phyloP scores from a whole-genome alignment of 2,113 vertebrate species.

The Vidua chalybeata region DNA sequence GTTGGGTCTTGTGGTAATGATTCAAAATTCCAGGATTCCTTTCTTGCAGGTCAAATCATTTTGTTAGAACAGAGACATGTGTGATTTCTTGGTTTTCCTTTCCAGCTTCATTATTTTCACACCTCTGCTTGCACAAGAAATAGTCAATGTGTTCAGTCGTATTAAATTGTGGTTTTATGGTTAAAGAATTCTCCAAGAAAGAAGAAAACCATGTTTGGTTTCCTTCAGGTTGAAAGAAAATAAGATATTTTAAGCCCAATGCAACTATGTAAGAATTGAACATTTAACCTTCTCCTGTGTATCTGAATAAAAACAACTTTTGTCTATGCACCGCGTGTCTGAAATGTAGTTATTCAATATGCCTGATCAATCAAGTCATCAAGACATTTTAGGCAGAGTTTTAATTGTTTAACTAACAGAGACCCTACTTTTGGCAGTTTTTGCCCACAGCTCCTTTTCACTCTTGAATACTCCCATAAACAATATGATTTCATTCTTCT shows the following conservation, averaged over 20 bases:
- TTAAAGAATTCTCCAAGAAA: neutral
- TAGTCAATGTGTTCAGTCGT: neutral
- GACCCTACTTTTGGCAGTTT: neutral
- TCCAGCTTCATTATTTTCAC: neutral
- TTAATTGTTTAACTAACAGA: neutral
- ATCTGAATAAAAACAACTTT: neutral
- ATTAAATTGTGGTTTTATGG: neutral
- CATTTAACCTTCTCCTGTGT: neutral
- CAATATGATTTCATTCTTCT: neutral
- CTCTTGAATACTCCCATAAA: neutral
- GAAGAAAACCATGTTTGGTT: neutral
- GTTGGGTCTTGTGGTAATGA: neutral
- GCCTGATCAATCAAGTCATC: neutral
- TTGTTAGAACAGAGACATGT: neutral
- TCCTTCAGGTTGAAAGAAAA: neutral
- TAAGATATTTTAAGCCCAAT: neutral
- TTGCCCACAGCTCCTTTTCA: neutral
- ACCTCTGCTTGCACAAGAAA: neutral
- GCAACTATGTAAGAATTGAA: neutral
- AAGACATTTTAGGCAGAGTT: neutral
- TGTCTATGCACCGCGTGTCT: neutral
- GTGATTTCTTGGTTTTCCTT: neutral
- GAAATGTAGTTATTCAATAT: neutral
- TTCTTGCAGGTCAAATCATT: neutral
- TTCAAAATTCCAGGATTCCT: neutral